Conservation (phyloP, 2,797 vertebrate genomes). For the Columba guinea region DNA sequence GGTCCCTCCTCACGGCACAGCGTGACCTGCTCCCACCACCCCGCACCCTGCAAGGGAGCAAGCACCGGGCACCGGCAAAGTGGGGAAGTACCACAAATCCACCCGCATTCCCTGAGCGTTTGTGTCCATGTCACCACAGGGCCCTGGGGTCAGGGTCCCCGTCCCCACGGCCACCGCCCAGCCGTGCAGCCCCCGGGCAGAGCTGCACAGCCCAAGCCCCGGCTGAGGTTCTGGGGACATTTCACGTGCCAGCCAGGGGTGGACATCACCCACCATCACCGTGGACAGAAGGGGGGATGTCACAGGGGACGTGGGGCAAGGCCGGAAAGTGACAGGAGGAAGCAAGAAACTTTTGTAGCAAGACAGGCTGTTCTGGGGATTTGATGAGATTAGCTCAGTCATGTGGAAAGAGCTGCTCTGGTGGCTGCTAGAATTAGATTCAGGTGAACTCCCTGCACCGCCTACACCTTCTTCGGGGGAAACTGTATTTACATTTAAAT, state of each 20-base stretch:
- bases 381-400: neutral
- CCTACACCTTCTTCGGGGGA: neutral
- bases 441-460: neutral
- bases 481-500: neutral
- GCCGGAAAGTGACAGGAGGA: neutral
- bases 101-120: accelerated
- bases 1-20: neutral
- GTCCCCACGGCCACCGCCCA: neutral
- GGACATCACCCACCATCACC: accelerated
- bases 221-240: accelerated
- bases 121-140: accelerated
- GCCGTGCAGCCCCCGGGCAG: neutral
- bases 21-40: neutral
- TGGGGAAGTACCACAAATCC: neutral
- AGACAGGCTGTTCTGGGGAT: neutral
- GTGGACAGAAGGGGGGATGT: too few species aligned
- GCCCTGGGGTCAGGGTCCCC: neutral
- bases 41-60: neutral
- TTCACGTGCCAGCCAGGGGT: accelerated
- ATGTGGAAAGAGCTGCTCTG: neutral
- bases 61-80: neutral
- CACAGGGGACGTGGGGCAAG: too few species aligned
- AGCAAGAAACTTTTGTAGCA: neutral
- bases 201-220: neutral
- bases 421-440: neutral